Evolutionary conservation across 2,797 vertebrate genomes (phyloP), one percentile per base, ranked within the genome.

Genomic region (Podarcis lilfordi): DNA sequence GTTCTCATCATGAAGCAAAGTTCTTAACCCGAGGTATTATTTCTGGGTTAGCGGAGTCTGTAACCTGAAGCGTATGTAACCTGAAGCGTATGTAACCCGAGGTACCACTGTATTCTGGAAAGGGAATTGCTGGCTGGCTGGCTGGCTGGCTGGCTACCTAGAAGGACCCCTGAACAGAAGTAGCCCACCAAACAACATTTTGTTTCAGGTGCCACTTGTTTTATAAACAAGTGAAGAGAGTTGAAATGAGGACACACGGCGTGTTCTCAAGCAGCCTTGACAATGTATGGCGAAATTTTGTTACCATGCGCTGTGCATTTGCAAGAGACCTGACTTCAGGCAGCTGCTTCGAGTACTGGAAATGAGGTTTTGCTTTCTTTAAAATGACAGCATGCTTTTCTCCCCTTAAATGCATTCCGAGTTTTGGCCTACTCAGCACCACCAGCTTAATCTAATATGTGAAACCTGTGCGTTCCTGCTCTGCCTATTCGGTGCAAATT

Each of bases 401-500:
- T 89, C 61, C 35, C 78, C 69, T 88, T 50, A 13, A 77, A n/a
- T 61, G 21, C n/a, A 35, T 29, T 64, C 32, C 32, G 79, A 35
- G 55, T 37, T 11, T 69, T 80, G 68, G 35, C 25, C 66, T 61
- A 19, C 5, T 88, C 76, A 85, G 69, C 79, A 15, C 43, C 68
- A 59, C 7, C 35, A 21, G 29, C 61, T 50, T 80, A 79, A 19
- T 86, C 91, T 50, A 68, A 55, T 72, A 5, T 35, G 27, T 76
- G 55, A 92, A 89, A 90, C 32, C 43, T 74, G 76, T 0, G 1
- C 21, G 43, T 55, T 90, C 84, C 77, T 89, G 81, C 80, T 75
- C 79, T 92, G 89, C 91, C 82, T 87, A 55, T 80, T 90, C 55
- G 40, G 45, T 68, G 25, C 40, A 87, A 88, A 45, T 89, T 92